Conservation (phyloP, 2,113 vertebrate genomes). For the Carettochelys insculpta region DNA sequence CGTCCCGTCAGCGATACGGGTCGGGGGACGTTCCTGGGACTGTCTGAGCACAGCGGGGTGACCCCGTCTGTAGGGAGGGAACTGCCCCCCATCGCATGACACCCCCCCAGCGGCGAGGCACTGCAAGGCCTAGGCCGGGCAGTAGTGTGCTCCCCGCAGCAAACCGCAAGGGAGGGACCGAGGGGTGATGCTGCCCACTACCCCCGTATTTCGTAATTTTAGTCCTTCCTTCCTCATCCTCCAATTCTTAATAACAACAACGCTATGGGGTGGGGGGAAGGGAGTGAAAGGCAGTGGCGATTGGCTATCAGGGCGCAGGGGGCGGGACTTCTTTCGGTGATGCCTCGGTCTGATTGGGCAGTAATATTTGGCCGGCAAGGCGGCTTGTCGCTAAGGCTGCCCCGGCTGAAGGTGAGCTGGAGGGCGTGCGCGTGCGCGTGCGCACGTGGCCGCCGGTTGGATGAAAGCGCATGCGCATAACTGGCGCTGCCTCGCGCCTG, state of each 20-base stretch:
- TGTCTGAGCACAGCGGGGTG: neutral
- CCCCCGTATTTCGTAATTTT: neutral
- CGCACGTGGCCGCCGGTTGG: fast-evolving
- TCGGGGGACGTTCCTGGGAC: no score
- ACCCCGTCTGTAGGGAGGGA: neutral
- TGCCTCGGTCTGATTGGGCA: conserved; percentile 53
- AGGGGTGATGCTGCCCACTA: neutral
- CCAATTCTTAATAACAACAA: neutral
- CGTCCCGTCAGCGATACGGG: no score
- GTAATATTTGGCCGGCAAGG: neutral
- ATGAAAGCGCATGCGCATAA: neutral
- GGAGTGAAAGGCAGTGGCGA: neutral
- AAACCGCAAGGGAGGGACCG: neutral
- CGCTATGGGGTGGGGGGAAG: neutral
- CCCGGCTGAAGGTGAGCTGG: conserved; percentile 77
- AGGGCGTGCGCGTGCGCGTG: conserved; percentile 61
- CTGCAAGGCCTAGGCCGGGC: no score
- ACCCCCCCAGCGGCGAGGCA: no score
- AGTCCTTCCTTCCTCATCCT: neutral
- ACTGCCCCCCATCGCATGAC: neutral
- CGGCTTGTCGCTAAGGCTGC: neutral
- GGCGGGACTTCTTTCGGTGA: neutral
- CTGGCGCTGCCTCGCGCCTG: neutral
- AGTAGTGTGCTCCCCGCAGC: no score
- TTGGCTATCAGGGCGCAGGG: neutral